phyloP scores from a whole-genome alignment of 2,113 vertebrate genomes.

The Tretioscincus oriximinensis region DNA sequence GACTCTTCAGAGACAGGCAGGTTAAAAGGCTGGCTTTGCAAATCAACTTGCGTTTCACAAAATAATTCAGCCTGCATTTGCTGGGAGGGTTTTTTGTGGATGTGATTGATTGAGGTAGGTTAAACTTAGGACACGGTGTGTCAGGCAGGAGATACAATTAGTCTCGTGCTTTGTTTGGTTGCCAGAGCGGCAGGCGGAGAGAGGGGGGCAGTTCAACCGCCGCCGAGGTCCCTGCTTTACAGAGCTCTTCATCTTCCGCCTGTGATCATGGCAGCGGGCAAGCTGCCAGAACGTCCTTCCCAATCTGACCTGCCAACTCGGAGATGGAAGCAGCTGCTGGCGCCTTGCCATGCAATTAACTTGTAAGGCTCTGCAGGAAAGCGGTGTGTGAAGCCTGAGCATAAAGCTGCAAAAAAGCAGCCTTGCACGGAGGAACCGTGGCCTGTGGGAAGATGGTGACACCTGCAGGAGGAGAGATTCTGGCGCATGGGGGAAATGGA shows the following conservation, averaged over 20 bases:
- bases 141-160: slow-evolving; percentile 11
- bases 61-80: slow-evolving; percentile 19
- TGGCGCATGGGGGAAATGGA: background rate
- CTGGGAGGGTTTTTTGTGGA: background rate
- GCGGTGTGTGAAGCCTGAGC: slow-evolving; percentile 9
- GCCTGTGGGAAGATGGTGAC: slow-evolving; percentile 3
- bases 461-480: background rate
- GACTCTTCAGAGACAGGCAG: background rate
- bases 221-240: rapidly evolving
- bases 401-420: background rate
- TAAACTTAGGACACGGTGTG: slow-evolving; percentile 55
- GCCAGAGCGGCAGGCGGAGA: slow-evolving; percentile 33
- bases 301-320: rapidly evolving
- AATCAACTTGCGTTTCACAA: slow-evolving; percentile 9
- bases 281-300: slow-evolving; percentile 26
- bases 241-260: slow-evolving; percentile 29
- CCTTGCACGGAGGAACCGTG: background rate
- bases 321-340: background rate
- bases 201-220: rapidly evolving
- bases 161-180: slow-evolving; percentile 14
- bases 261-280: background rate
- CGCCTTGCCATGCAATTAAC: slow-evolving; percentile 18
- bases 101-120: slow-evolving; percentile 51
- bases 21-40: slow-evolving; percentile 1
- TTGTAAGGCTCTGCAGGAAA: background rate